Base-by-base conservation (phyloP, 2,113 vertebrate species). In the Pseudorhombus dupliciocellatus region DNA sequence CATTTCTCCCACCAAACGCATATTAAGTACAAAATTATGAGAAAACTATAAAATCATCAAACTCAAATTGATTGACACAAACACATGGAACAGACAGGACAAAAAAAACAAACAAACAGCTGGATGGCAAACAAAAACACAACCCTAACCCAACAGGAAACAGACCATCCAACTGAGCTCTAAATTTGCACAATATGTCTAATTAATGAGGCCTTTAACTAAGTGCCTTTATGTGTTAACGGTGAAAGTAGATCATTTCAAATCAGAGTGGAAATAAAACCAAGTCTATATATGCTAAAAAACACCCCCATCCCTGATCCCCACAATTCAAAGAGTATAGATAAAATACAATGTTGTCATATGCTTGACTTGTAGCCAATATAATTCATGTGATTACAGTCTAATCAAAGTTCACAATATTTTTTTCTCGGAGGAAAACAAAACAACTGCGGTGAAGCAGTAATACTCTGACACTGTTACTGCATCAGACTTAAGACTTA, bases 81-180 rank as follows among this genome's bases (percentile, higher is more conserved):
- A 84, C 55, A 75, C 69, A 55, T 72, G 53, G 78, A 69, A 62
- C 57, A 55, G 55, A 68, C 8, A 31, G 65, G 46, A 74, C 67
- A 40, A 66, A 69, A 62, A 61, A 51, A 62, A 51, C 52, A 85
- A 77, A 70, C 51, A 42, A 77, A 69, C 44, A 73, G 68, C 80
- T 84, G 82, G 74, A 80, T 84, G 84, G 84, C 54, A 58, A 75
- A 70, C 40, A 83, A 68, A 55, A 78, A 77, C 80, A 53, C 70
- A 71, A 51, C 57, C 72, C 60, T 67, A 71, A 51, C 57, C 72
- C 60, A 78, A 66, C 74, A 72, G 56, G 67, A 71, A 79, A 44
- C 34, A 24, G 51, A 57, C 63, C 76, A 71, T 40, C 77, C 77
- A 66, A 71, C 77, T 28, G 62, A 84, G 70, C 63, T 79, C 71